These are phyloP conservation scores for Erannis defoliaria DNA, from an alignment of 2,888 invertebrate species.

Conservation along the genomic window DNA sequence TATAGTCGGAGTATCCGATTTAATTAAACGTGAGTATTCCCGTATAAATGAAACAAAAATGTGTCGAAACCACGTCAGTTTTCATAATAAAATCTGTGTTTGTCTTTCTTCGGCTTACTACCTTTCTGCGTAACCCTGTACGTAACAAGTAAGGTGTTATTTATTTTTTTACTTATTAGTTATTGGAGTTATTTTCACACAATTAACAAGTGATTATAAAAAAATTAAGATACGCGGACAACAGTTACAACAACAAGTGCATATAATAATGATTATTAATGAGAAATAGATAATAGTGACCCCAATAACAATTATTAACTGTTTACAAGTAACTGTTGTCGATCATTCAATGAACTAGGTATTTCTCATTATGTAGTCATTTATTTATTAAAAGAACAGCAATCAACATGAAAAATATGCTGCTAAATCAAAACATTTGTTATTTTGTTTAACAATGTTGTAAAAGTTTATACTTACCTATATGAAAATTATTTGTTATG, in stretches of 20 bases:
- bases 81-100: no score
- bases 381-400: neutral
- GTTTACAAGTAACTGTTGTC: conserved; percentile 26
- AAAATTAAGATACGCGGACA: conserved; percentile 1
- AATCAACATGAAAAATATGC: conserved; percentile 14
- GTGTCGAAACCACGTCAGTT: no score
- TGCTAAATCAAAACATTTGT: conserved; percentile 9
- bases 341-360: conserved; percentile 15
- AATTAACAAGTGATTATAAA: conserved; percentile 12
- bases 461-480: neutral
- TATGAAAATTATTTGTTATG: no score
- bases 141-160: neutral
- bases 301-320: conserved; percentile 24
- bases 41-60: no score
- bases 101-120: no score
- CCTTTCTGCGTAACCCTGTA: no score
- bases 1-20: no score
- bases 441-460: neutral
- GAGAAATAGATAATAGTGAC: conserved; percentile 35
- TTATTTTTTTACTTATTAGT: neutral
- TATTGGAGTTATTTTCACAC: neutral
- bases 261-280: conserved; percentile 30
- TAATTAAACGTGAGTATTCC: no score
- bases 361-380: neutral
- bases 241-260: conserved; percentile 26